Base-by-base conservation (phyloP, 2,888 invertebrate genomes). In the Eremobia ochroleuca region DNA sequence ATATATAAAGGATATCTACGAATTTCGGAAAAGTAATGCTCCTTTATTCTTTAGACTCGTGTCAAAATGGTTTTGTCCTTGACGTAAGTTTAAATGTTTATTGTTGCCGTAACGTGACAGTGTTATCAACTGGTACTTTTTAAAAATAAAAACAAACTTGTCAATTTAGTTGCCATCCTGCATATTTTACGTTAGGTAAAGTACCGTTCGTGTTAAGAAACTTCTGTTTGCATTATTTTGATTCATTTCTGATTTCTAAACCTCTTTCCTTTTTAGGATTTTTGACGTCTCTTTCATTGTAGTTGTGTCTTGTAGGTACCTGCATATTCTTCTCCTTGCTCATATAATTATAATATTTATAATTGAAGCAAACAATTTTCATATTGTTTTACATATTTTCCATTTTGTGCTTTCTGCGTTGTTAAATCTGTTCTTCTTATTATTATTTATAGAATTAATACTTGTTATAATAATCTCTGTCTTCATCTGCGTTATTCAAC, bases 1-100 rank as follows among this genome's bases (percentile, higher is more conserved):
- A 62, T 79, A 79, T 52, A 65, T 58, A 28, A 73, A 72, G 37
- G 71, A 49, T 77, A n/a, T n/a, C n/a, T n/a, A 66, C 11, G 79
- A 75, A n/a, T 86, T 77, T 73, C 55, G 34, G 18, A 25, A 69
- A 69, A 34, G 52, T 31, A 49, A 67, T 75, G 25, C 28, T 62
- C 21, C 13, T 34, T 62, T 78, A 46, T 73, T 76, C 11, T 18
- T 31, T 40, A 49, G 59, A 65, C 76, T 80, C 68, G 71, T 76
- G 73, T 55, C 65, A 72, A 59, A 59, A 52, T 55, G 43, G 28
- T 69, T 66, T 85, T 65, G n/a, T 79, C 2, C 8, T 34, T 62
- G 64, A 25, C 25, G 8, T 59, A n/a, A 34, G n/a, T n/a, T 25
- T 9, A 21, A 34, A 58, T 40, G 15, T 8, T 40, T 70, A 66